Evolutionary conservation across 2,113 vertebrate species (phyloP), one percentile per base, ranked within the genome.

Genomic region (Salvator merianae): DNA sequence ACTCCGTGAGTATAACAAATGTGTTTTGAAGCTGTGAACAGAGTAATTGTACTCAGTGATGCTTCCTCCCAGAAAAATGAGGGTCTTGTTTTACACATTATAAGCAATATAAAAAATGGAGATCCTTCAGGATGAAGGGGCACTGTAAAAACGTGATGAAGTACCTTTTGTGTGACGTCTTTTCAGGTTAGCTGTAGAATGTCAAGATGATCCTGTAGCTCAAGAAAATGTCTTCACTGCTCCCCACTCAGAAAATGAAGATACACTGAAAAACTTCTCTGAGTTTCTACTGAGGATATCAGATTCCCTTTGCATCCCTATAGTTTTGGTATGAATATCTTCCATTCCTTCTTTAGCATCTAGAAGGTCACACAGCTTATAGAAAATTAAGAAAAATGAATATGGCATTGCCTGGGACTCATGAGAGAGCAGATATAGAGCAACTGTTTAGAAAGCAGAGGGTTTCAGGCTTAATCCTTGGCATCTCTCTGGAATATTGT

Each of bases 221-320:
- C 97, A 96, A 93, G 97, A 98, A 85, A 98, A 98, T 4, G 94
- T 95, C 47, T 99, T 98, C 90, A 98, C 97, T 82, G 97, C 97
- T 86, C 97, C 98, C 3, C 92, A 93, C 9, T 94, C 95, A 0
- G 65, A 95, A 77, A 95, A 90, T 36, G 95, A 94, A 89, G 96
- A 97, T 90, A 97, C 97, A 0, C 87, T 98, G 89, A 95, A 96
- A 85, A 96, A 94, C 82, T 97, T 99, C 91, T 97, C 98, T 85
- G 94, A 95, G 66, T 97, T 97, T 94, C 94, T 99, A 79, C 90
- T 99, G 87, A 95, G 81, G 87, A 95, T 95, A 91, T 99, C 97
- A 86, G 99, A 99, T 91, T 95, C 93, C 40, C 87, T 96, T 88
- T 98, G 97, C 93, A 98, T 99, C 88, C 99, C 98, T 30, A 94